Evolutionary conservation across 2,797 vertebrate genomes (phyloP).

Genomic region (Sparidentex hasta): DNA sequence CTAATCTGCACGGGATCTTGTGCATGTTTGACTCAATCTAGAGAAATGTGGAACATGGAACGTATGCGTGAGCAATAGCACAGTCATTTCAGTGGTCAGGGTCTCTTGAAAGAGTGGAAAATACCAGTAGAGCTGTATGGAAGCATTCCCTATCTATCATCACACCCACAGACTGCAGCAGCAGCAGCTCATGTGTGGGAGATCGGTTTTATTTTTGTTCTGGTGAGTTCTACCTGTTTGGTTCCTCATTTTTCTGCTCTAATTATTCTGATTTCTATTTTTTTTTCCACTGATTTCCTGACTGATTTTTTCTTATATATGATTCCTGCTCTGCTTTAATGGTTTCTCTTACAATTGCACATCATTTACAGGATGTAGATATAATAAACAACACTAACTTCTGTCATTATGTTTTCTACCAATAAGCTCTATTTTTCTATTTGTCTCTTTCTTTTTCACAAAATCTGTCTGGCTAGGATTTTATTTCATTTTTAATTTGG

Average conservation of each 20-base stretch:
- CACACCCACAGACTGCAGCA: constrained; percentile 29
- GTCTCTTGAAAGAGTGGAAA: constrained; percentile 1
- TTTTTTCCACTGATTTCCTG: background rate
- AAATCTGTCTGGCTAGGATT: background rate
- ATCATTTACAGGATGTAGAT: background rate
- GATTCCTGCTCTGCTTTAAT: background rate
- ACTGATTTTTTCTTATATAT: background rate
- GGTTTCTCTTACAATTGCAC: background rate
- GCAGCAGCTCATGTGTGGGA: background rate
- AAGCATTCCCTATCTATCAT: constrained; percentile 6
- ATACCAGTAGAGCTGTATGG: constrained; percentile 20
- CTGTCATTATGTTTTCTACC: background rate
- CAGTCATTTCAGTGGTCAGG: constrained; percentile 1
- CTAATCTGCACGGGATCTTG: constrained; percentile 4
- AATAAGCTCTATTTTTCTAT: background rate
- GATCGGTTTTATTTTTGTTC: constrained; percentile 1
- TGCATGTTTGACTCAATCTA: constrained; percentile 3
- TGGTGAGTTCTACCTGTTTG: background rate
- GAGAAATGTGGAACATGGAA: constrained; percentile 13
- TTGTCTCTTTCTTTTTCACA: background rate
- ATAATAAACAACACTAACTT: background rate
- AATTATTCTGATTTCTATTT: background rate
- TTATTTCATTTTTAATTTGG: background rate
- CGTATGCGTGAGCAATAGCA: background rate
- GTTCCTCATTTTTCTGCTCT: background rate